Evolutionary conservation across 1,140 invertebrate genomes (phyloP), one percentile per base, ranked within the genome.

Genomic region (Heliconius hewitsoni): DNA sequence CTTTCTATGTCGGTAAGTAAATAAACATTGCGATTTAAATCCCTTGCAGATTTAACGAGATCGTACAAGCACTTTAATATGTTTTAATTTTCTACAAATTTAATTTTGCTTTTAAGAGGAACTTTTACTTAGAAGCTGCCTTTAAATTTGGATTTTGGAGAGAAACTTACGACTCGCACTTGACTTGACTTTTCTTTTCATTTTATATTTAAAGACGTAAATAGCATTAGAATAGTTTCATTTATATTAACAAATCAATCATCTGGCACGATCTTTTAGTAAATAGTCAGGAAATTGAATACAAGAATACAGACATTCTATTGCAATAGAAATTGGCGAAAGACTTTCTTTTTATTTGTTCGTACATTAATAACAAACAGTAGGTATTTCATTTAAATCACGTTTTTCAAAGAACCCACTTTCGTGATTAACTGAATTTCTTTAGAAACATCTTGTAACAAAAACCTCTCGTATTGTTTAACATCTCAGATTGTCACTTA

Each of bases 401-500:
- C 39, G 73, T 34, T 52, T 74, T 79, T 74, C 42, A 42, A 72
- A 71, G 46, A 73, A 34, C 76, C 60, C 76, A 81, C 76, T 81
- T 81, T 78, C 76, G 42, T 77, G 73, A 77, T 74, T 77, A 81
- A 50, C 71, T 37, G 57, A 34, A 77, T 42, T 73, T 81, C 46
- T 73, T 74, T 55, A 75, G 30, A 55, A 74, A 75, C 3, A 75
- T 71, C 52, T 70, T 72, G 39, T 75, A 37, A 79, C 73, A 79
- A 79, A 79, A 79, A 79, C 78, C 23, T 74, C 39, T 60, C 37
- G 70, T 55, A 79, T 79, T 79, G 73, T 79, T 66, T 79, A 74
- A 79, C 78, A 75, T 79, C 66, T 79, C 27, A 75, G 60, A 79
- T 81, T 77, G 76, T 78, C 76, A 81, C 75, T 81, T 78, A 78